Evolutionary conservation across 2,113 vertebrate species (phyloP), one percentile per base, ranked within the genome.

Genomic region (Myanophis thanlyinensis): DNA sequence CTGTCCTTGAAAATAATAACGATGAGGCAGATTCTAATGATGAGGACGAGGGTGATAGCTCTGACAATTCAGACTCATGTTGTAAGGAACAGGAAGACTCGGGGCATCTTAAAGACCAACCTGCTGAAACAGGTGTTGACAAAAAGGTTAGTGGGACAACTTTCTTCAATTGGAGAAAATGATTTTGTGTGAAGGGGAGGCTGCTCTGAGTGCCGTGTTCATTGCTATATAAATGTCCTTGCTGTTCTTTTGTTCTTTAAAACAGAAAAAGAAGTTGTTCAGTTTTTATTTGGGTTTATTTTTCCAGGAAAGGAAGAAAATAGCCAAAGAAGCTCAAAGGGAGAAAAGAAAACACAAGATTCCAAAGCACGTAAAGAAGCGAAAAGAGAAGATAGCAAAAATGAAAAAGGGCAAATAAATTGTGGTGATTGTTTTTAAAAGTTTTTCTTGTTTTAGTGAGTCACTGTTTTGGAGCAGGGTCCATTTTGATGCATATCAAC

Each of bases 321-420:
- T 98, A 96, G 98, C 97, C 54, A 99, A 99, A 96, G 99, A 99
- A 95, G 98, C 98, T 87, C 99, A 99, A 95, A 98, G 99, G 96
- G 99, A 99, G 94, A 99, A 98, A 93, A 98, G 99, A 30, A 99
- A 98, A 97, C 98, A 22, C 90, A 99, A 99, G 97, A 95, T 98
- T 0, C 99, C 98, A 13, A 99, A 99, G 96, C 98, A 99, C 0
- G 96, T 99, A 53, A 99, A 99, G 95, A 99, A 99, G 96, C 98
- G 99, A 91, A 99, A 98, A 94, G 99, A 99, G 95, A 99, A 98
- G 95, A 97, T 98, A 93, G 96, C 98, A 91, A 99, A 98, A 96
- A 98, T 94, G 95, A 99, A 99, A 97, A 99, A 98, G 95, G 98
- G 98, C 93, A 98, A 96, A 98, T 99, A 97, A 97, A 95, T 84